phyloP scores from a whole-genome alignment of 2,113 vertebrate genomes.

The Gallinago media region DNA sequence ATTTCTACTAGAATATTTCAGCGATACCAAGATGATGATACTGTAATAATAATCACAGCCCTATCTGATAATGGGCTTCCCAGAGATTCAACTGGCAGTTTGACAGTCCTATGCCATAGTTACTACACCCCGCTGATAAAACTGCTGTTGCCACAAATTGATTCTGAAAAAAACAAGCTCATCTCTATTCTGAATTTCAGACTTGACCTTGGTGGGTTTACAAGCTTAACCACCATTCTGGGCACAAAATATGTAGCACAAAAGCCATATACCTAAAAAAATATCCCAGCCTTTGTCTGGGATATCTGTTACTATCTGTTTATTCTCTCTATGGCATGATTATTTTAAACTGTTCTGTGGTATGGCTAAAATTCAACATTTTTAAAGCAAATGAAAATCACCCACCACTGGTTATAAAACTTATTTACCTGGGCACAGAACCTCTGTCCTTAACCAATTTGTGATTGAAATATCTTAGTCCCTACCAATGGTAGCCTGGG shows the following conservation, averaged over 20 bases:
- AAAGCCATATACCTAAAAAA: background rate
- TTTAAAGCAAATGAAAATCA: background rate
- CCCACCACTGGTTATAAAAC: background rate
- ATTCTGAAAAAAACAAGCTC: constrained; percentile 24
- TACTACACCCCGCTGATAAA: constrained; percentile 52
- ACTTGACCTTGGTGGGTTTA: constrained; percentile 40
- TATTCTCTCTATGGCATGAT: background rate
- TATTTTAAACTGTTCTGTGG: background rate
- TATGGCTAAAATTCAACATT: background rate
- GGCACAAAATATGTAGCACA: constrained; percentile 14
- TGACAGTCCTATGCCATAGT: constrained; percentile 23
- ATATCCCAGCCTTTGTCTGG: background rate
- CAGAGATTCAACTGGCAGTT: constrained; percentile 28
- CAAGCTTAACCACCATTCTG: background rate
- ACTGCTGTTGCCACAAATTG: constrained; percentile 48
- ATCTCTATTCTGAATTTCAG: constrained; percentile 39
- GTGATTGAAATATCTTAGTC: background rate
- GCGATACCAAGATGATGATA: background rate
- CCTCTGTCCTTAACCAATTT: background rate
- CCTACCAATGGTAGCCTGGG: background rate
- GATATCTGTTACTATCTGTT: background rate
- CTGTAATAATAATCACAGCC: background rate
- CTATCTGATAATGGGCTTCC: constrained; percentile 21
- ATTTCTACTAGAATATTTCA: background rate
- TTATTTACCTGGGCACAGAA: background rate